Evolutionary conservation across 2,888 invertebrate species (phyloP), one percentile per base, ranked within the genome.

Genomic region (Punctoribates punctum): DNA sequence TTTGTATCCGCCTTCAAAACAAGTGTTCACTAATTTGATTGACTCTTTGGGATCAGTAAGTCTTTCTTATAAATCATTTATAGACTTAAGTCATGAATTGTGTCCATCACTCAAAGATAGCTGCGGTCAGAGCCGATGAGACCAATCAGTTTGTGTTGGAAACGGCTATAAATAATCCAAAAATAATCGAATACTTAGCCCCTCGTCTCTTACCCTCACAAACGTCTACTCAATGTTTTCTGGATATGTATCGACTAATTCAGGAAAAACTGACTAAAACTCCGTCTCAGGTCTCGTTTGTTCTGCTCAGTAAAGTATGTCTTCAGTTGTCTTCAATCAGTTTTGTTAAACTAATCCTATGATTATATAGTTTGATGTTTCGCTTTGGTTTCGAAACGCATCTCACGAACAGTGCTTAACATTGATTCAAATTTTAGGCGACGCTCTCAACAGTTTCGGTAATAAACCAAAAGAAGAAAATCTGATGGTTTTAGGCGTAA

Each of bases 291-390:
- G 74, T 73, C 17, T 48, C 76, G 8, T 78, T 78, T n/a, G 78
- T 78, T 15, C 25, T 78, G 15, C 38, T 78, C 9, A 78, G 78
- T 60, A 78, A 78, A 76, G 75, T 75, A 75, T 54, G 34, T 48
- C 27, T 51, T 46, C 25, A 34, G 29, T 70, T 51, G 23, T 48
- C 5, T 23, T 38, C 42, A 20, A 23, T 13, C 8, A 38, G 11
- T 65, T 15, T 29, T 29, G 17, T 34, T n/a, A 42, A 34, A 8
- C 29, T 62, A 42, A 29, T 20, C 20, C 17, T 42, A 42, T 23
- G 23, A 60, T 57, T 73, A n/a, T n/a, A n/a, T n/a, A 75, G 75
- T 78, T 78, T 54, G 78, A 78, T 76, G 74, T 78, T n/a, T 51
- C 57, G 13, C 17, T 54, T 27, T 78, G 78, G 78, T 67, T 78